Conservation (phyloP, 1,140 invertebrate genomes). For the Phortica variegata region DNA sequence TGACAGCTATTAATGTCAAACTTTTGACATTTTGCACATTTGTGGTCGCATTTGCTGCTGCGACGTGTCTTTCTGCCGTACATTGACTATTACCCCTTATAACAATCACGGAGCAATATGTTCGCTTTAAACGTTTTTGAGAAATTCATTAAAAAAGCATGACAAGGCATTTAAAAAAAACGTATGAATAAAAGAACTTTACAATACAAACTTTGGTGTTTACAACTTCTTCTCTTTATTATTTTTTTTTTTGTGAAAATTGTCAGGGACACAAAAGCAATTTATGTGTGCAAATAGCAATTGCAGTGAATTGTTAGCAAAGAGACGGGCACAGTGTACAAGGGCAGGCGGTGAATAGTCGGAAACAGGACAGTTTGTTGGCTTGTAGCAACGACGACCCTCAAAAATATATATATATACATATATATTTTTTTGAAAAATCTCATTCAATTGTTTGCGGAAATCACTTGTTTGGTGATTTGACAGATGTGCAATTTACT, state of each 20-base stretch:
- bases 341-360: no score
- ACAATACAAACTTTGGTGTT: background rate
- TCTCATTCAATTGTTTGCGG: slow-evolving; percentile 51
- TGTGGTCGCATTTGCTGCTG: slow-evolving; percentile 15
- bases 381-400: no score
- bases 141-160: slow-evolving; percentile 55
- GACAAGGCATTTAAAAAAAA: slow-evolving; percentile 42
- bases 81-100: slow-evolving; percentile 51
- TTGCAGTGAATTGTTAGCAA: slow-evolving; percentile 50
- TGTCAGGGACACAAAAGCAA: slow-evolving; percentile 43
- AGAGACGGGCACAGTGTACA: no score
- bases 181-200: background rate
- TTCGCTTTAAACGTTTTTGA: slow-evolving; percentile 44
- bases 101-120: slow-evolving; percentile 52
- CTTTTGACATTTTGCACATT: slow-evolving; percentile 21
- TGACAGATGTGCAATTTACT: slow-evolving; percentile 54
- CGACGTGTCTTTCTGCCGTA: slow-evolving; percentile 18
- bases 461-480: slow-evolving; percentile 55
- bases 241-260: slow-evolving; percentile 17
- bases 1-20: slow-evolving; percentile 4
- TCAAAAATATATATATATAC: no score
- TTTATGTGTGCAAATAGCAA: slow-evolving; percentile 51
- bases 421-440: no score
- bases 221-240: slow-evolving; percentile 6
- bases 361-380: no score